Evolutionary conservation across 2,888 invertebrate genomes (phyloP).

Genomic region (Pseudoips prasinana): DNA sequence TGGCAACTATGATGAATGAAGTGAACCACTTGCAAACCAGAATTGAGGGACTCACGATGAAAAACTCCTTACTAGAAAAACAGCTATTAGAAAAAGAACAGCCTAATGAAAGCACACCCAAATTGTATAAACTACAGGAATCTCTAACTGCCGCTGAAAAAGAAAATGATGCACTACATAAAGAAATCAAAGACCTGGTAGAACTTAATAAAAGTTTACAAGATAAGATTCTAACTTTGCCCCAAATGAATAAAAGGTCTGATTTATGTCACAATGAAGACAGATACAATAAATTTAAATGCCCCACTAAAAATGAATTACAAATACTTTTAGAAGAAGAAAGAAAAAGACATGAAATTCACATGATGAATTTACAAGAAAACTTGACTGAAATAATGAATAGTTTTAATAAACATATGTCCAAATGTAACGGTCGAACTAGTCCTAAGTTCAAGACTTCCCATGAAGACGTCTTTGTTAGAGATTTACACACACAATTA

Average conservation of each 20-base stretch:
- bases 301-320: constrained; percentile 63
- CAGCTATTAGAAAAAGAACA: constrained; percentile 68
- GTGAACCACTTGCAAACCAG: constrained; percentile 80
- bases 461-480: constrained; percentile 52
- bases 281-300: constrained; percentile 41
- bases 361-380: constrained; percentile 57
- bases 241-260: constrained; percentile 44
- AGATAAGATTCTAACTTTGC: constrained; percentile 56
- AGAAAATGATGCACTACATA: constrained; percentile 67
- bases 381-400: constrained; percentile 63
- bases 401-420: constrained; percentile 59
- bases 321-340: constrained; percentile 63
- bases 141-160: constrained; percentile 47
- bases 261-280: constrained; percentile 31
- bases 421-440: constrained; percentile 44
- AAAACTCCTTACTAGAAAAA: constrained; percentile 79
- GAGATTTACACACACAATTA: constrained; percentile 66
- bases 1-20: constrained; percentile 84
- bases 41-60: constrained; percentile 68
- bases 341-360: constrained; percentile 68
- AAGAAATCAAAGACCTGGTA: constrained; percentile 71
- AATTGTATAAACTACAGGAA: constrained; percentile 41
- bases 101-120: constrained; percentile 36
- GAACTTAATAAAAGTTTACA: constrained; percentile 76
- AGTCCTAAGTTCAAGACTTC: constrained; percentile 32